Conservation (phyloP, 1,140 invertebrate genomes). For the Meloidogyne hapla region DNA sequence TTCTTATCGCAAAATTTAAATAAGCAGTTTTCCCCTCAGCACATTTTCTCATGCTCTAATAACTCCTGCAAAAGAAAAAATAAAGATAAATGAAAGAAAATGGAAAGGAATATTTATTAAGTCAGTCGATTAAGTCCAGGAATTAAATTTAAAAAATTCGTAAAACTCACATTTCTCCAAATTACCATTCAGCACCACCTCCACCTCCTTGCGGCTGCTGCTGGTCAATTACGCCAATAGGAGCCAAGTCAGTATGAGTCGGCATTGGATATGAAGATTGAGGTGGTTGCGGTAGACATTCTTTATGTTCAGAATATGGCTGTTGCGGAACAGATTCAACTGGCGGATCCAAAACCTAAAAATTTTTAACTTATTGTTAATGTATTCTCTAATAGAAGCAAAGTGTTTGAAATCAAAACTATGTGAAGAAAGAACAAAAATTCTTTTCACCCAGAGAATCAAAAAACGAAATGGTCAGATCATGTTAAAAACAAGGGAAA, state of each 20-base stretch:
- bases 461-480: no score
- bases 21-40: neutral
- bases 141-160: no score
- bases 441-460: no score
- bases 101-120: neutral
- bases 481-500: slow-evolving; percentile 70
- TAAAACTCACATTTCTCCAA: neutral
- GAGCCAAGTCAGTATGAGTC: neutral
- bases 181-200: neutral
- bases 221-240: neutral
- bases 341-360: slow-evolving; percentile 55
- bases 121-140: no score
- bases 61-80: neutral
- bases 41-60: neutral
- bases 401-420: no score
- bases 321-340: slow-evolving; percentile 45
- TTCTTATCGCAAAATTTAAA: neutral
- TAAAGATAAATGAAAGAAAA: neutral
- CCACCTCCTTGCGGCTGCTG: neutral
- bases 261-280: neutral
- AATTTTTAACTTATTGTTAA: no score
- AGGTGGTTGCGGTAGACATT: slow-evolving; percentile 9
- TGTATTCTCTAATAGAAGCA: no score
- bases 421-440: no score
- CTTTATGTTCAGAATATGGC: slow-evolving; percentile 61